phyloP scores from a whole-genome alignment of 64 coral and sea anemone genomes.

The Acropora yongei region DNA sequence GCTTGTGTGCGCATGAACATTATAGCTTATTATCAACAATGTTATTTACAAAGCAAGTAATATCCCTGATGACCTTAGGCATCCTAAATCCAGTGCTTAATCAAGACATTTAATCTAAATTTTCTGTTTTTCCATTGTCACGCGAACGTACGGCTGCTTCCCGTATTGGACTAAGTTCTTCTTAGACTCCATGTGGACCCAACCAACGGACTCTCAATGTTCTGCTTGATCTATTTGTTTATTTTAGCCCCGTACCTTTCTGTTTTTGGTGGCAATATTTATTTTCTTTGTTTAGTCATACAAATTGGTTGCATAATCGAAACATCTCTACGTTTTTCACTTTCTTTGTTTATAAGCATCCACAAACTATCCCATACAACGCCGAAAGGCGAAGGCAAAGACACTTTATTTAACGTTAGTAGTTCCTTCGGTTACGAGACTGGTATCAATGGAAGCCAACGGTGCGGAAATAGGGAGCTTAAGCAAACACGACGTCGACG shows the following conservation, averaged over 20 bases:
- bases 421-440: too few relatives aligned
- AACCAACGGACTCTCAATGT: not conserved
- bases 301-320: not conserved
- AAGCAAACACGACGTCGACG: too few relatives aligned
- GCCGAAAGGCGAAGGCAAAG: not conserved
- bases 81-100: not conserved
- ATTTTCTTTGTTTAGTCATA: not conserved
- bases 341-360: not conserved
- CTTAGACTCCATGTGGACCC: not conserved
- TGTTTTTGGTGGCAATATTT: not conserved
- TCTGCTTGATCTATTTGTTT: not conserved
- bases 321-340: not conserved
- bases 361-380: not conserved
- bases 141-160: not conserved
- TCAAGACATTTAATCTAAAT: not conserved
- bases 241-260: not conserved
- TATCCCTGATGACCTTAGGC: conserved; percentile 9
- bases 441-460: too few relatives aligned
- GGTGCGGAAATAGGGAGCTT: too few relatives aligned
- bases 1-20: too few relatives aligned
- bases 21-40: not conserved
- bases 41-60: not conserved
- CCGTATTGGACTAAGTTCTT: not conserved
- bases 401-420: too few relatives aligned
- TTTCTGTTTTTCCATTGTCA: not conserved